phyloP scores from a whole-genome alignment of 2,888 invertebrate genomes.

The Lasioglossum villosulum region DNA sequence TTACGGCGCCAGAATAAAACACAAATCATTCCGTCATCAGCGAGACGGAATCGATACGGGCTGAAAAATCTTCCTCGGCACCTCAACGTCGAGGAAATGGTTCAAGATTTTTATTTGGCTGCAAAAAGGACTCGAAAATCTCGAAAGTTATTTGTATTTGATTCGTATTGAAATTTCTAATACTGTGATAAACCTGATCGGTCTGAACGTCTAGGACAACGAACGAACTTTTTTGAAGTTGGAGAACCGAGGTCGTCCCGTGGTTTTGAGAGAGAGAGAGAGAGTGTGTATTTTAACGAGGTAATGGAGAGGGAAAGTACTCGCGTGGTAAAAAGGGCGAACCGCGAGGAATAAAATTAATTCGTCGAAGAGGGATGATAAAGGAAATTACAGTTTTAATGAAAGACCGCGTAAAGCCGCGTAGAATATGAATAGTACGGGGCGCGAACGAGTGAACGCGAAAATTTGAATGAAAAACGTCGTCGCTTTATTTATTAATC shows the following conservation, averaged over 20 bases:
- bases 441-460: conserved; percentile 15
- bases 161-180: neutral
- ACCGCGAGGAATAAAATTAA: neutral
- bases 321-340: neutral
- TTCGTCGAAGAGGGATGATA: conserved; percentile 6
- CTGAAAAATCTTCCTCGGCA: conserved; percentile 32
- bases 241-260: neutral
- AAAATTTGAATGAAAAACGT: conserved; percentile 38
- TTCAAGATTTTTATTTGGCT: neutral
- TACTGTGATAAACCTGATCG: neutral
- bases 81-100: neutral
- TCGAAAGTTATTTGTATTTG: neutral
- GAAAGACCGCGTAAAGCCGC: conserved; percentile 10
- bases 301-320: conserved; percentile 8
- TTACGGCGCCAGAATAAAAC: conserved; percentile 67
- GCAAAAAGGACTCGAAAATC: neutral
- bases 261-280: neutral
- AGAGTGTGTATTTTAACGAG: neutral
- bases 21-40: conserved; percentile 70
- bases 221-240: neutral
- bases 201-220: neutral
- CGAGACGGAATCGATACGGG: conserved; percentile 62
- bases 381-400: conserved; percentile 35
- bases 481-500: conserved; percentile 47
- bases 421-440: conserved; percentile 27